Percentiles rank a stretch among this genome's conserved stretches.
Conservation (phyloP, 1,140 invertebrate genomes). For the Scaptodrosophila lebanonensis region DNA sequence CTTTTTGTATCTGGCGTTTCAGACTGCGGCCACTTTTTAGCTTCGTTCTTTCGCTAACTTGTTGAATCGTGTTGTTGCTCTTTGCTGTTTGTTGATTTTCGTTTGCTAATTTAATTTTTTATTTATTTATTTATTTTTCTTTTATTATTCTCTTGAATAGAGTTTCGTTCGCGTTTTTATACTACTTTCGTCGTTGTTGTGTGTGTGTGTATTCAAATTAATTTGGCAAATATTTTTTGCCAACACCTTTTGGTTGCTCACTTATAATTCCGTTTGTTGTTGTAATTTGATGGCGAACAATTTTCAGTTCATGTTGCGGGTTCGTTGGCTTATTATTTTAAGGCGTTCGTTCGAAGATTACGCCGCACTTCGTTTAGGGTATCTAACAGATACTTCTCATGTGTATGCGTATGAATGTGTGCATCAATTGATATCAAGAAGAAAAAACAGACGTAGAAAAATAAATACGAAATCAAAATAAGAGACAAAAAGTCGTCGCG, state of each 20-base stretch:
- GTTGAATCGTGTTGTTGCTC: constrained; percentile 3
- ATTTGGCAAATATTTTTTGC: constrained; percentile 18
- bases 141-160: no score
- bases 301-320: constrained; percentile 37
- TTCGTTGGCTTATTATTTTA: constrained; percentile 51
- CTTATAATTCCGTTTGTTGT: no score
- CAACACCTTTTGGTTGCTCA: neutral
- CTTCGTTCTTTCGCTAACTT: constrained; percentile 5
- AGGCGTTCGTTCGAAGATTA: constrained; percentile 32
- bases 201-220: no score
- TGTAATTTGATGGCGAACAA: constrained; percentile 44
- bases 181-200: constrained; percentile 14
- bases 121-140: no score
- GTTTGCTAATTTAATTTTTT: constrained; percentile 1
- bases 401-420: constrained; percentile 29
- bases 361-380: constrained; percentile 39
- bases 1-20: constrained; percentile 34
- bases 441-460: constrained; percentile 29
- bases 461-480: constrained; percentile 37
- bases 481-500: constrained; percentile 6
- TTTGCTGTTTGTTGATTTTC: constrained; percentile 5
- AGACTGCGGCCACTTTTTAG: neutral
- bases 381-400: constrained; percentile 55
- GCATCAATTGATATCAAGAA: constrained; percentile 46
- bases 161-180: no score